Base-by-base conservation (phyloP, 1,140 invertebrate species). In the Probaryconus sp. region DNA sequence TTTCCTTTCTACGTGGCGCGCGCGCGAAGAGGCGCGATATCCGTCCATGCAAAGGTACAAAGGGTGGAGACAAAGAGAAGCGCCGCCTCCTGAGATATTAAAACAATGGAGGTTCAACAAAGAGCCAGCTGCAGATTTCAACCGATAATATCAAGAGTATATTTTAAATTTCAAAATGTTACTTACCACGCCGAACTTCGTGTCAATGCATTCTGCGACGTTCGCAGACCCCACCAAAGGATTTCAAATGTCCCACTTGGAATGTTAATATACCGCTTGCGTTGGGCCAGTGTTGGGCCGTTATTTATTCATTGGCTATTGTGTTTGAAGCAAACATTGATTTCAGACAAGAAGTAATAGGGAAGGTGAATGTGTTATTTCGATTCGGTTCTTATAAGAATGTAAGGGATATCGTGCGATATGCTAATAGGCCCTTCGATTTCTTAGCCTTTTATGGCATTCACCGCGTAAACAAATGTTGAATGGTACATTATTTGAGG, bases 21-120 rank as follows among this genome's bases (percentile, higher is more conserved):
- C 79, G 79, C 82, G 78, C 78, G 76, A 78, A 65, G 64, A 79
- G 77, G 80, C 78, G 80, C 80, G 77, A 83, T 77, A 84, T 84
- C 77, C 78, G 78, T 78, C 80, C 78, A 78, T 78, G 79, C 10
- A 82, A 83, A 81, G 79, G 74, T 82, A 86, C 83, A 86, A 86
- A 87, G 86, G 86, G 86, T 86, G 86, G 84, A 86, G 83, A 86
- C 85, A 87, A 87, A 80, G 79, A 79, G 85, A 87, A 85, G 86
- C 86, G 63, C 86, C 86, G 86, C 86, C 86, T 85, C 37, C 80
- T 81, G 70, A 83, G 81, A 83, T 85, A 83, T 79, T 87, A 74
- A 85, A 86, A 87, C 86, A 87, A 87, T 87, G 86, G 85, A 53
- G 80, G 76, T 26, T 45, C 40, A 78, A 86, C 83, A 86, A 87